phyloP scores from a whole-genome alignment of 2,888 invertebrate genomes.

The Portevinia maculata region DNA sequence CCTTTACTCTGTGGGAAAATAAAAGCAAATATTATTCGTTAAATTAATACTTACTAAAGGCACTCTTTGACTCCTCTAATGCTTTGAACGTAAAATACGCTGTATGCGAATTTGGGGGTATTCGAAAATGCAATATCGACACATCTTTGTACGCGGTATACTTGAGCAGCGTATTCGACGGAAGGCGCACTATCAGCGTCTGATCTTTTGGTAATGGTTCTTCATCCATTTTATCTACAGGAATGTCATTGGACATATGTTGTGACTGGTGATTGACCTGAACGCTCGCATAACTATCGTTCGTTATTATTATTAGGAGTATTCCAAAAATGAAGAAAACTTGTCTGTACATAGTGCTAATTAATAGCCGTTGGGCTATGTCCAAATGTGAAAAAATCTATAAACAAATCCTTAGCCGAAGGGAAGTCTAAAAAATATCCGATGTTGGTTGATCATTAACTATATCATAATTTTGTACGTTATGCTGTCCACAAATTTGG shows the following conservation, averaged over 20 bases:
- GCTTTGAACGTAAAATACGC: constrained; percentile 83
- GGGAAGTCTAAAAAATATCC: constrained; percentile 7
- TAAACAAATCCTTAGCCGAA: constrained; percentile 10
- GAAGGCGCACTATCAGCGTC: constrained; percentile 81
- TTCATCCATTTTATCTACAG: constrained; percentile 77
- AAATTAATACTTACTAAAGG: constrained; percentile 81
- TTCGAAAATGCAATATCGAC: constrained; percentile 85
- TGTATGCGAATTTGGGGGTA: constrained; percentile 83
- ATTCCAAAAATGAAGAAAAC: constrained; percentile 60
- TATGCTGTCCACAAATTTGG: constrained; percentile 11
- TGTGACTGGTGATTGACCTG: constrained; percentile 77
- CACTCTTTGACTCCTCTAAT: constrained; percentile 82
- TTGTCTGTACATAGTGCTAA: constrained; percentile 62
- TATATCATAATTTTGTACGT: constrained; percentile 35
- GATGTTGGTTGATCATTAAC: constrained; percentile 11
- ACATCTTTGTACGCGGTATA: constrained; percentile 85
- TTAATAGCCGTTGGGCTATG: neutral
- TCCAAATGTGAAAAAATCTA: neutral
- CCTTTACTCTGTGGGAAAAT: too few relatives aligned
- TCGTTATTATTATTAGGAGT: constrained; percentile 66
- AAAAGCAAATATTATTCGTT: neutral
- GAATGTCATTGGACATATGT: constrained; percentile 71
- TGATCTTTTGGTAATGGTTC: constrained; percentile 78
- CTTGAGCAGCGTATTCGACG: constrained; percentile 83
- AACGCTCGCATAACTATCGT: constrained; percentile 75